phyloP scores from a whole-genome alignment of 2,797 vertebrate species.

The Podarcis siculus region DNA sequence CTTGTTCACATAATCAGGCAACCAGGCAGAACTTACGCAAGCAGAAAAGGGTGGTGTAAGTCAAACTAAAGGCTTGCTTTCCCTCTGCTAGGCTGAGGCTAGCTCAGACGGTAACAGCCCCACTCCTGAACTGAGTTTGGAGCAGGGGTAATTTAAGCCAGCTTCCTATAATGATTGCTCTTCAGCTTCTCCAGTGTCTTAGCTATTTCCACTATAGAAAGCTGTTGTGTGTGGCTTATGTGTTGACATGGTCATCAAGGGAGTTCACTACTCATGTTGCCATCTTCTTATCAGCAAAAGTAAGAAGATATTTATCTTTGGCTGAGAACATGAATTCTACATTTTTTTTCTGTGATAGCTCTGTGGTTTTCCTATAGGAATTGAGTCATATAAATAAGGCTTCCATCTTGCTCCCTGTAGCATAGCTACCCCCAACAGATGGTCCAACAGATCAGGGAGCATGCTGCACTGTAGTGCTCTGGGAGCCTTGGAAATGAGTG shows the following conservation, averaged over 20 bases:
- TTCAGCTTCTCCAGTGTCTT: neutral
- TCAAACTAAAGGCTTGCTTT: too few species aligned
- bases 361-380: neutral
- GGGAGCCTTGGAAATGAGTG: neutral
- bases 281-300: neutral
- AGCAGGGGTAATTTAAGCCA: too few species aligned
- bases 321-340: neutral
- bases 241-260: too few species aligned
- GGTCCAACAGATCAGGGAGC: neutral
- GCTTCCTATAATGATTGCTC: too few species aligned
- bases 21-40: too few species aligned
- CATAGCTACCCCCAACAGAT: neutral
- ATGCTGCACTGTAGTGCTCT: neutral
- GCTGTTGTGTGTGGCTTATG: too few species aligned
- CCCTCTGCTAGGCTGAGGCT: too few species aligned
- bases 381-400: neutral
- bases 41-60: too few species aligned
- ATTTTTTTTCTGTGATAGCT: neutral
- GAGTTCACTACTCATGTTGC: neutral
- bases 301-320: neutral
- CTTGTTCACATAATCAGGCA: too few species aligned
- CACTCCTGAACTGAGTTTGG: too few species aligned
- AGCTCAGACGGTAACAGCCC: too few species aligned
- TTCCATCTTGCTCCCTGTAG: neutral
- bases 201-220: neutral